Base-by-base conservation (phyloP, 2,888 invertebrate species). In the Thymelicus sylvestris region DNA sequence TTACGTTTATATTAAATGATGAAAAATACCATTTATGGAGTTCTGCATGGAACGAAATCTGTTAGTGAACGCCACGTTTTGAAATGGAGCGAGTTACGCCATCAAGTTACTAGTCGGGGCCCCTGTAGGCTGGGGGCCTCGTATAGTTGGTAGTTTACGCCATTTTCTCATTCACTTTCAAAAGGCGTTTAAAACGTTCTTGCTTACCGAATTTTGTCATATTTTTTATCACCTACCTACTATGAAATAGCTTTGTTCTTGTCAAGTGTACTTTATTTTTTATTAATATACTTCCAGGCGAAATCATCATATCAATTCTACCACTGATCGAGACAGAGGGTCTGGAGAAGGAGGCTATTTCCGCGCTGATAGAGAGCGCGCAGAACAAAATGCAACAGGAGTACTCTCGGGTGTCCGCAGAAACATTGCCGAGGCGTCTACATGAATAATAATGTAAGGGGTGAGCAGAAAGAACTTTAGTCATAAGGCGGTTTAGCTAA, bases 241-340 rank as follows among this genome's bases (percentile, higher is more conserved):
- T 41, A 41, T 8, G 3, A 31, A 31, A 31, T 2, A 31, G 31
- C 31, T 31, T 31, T 3, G 31, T 31, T 47, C 13, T 47, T 12
- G 13, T 12, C 12, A 47, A 47, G 15, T 15, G 19, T 52, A 52
- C 7, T 15, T 52, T 31, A 41, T 41, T 60, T 48, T 10, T 62
- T 62, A 10, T 44, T 55, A 10, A 52, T 52, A 19, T 8, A 7
- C 47, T 81, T 89, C 61, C 87, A 95, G 97, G 97, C 47, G 95
- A 95, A 76, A 95, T 96, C 74, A 95, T 96, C 65, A 95, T 97
- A 72, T 95, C 96, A 47, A 96, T 97, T 81, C 87, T 97, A 76
- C 97, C 97, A 0, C 91, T 96, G 74, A 96, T 97, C 74, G 92
- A 95, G 75, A 97, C 97, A 0, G 91, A 95, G 72, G 95, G 95